These are phyloP conservation scores for Xiphophorus maculatus DNA, from an alignment of 2,113 vertebrate species.

Conservation along the genomic window DNA sequence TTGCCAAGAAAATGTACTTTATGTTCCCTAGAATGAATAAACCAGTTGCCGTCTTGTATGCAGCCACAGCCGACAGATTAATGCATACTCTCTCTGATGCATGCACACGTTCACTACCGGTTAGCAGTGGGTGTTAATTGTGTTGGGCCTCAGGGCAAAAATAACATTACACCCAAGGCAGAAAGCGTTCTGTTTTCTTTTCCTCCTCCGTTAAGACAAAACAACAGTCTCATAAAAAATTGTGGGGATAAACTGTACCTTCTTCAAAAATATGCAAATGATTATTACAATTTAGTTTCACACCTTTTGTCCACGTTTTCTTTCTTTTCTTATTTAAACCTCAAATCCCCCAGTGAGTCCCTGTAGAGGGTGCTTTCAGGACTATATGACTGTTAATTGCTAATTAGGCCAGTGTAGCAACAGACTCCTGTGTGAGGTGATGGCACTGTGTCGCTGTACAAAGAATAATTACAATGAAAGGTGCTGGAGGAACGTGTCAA, in stretches of 20 bases:
- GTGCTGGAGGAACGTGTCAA: conserved; percentile 54
- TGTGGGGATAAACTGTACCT: background rate
- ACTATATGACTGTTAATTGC: conserved; percentile 70
- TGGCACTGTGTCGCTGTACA: conserved; percentile 62
- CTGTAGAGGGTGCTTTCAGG: conserved; percentile 63
- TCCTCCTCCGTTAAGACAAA: conserved; percentile 23
- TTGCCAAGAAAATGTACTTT: conserved; percentile 30
- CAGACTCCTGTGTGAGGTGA: conserved; percentile 65
- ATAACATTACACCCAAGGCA: conserved; percentile 65
- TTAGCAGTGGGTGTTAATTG: conserved; percentile 76
- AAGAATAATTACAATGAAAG: conserved; percentile 71
- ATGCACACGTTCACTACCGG: conserved; percentile 37
- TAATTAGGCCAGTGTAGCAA: conserved; percentile 70
- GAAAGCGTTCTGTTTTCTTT: conserved; percentile 42
- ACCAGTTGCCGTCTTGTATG: conserved; percentile 42
- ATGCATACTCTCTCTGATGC: conserved; percentile 12
- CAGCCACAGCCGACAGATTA: conserved; percentile 40
- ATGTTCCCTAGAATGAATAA: conserved; percentile 38
- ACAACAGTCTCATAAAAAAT: conserved; percentile 27
- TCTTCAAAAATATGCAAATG: background rate
- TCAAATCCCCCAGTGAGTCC: conserved; percentile 38
- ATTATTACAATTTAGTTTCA: background rate
- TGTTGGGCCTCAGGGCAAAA: conserved; percentile 72
- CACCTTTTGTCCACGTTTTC: conserved; percentile 25
- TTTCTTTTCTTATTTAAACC: conserved; percentile 31